phyloP scores from a whole-genome alignment of 1,140 invertebrate species.

The Drosophila repleta region DNA sequence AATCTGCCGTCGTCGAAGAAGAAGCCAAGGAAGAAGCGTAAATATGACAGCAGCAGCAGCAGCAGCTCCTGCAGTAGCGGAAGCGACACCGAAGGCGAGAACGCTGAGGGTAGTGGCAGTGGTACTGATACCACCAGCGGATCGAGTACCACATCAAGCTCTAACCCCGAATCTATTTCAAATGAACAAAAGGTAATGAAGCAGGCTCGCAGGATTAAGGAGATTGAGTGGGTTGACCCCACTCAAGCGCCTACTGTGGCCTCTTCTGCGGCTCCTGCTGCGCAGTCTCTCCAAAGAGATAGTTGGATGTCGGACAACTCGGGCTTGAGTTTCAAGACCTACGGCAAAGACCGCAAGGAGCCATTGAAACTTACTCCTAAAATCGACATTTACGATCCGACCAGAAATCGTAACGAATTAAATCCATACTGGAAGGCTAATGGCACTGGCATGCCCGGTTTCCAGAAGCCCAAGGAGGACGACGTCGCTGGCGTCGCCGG shows the following conservation, averaged over 20 bases:
- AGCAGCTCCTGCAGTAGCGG: too few relatives aligned
- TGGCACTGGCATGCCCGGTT: conserved; percentile 90
- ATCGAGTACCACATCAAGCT: too few relatives aligned
- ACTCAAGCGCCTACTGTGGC: conserved; percentile 18
- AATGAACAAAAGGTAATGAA: too few relatives aligned
- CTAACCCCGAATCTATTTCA: too few relatives aligned
- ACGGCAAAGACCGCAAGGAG: conserved; percentile 82
- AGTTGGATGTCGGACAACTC: conserved; percentile 86
- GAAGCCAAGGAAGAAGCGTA: conserved; percentile 42
- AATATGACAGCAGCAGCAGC: conserved; percentile 24
- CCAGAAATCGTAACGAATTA: conserved; percentile 90
- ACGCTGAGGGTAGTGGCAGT: not conserved
- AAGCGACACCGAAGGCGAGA: too few relatives aligned
- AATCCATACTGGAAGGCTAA: conserved; percentile 97
- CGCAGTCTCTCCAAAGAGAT: too few relatives aligned
- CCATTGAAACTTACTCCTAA: conserved; percentile 83
- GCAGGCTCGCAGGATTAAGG: conserved; percentile 53
- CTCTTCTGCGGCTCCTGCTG: too few relatives aligned
- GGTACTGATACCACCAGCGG: conserved; percentile 26
- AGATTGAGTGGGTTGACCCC: conserved; percentile 65
- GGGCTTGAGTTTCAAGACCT: conserved; percentile 84
- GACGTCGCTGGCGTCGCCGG: too few relatives aligned
- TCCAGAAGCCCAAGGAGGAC: conserved; percentile 84
- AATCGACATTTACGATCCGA: conserved; percentile 88
- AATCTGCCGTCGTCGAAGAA: conserved; percentile 61